Conservation (phyloP, 2,797 vertebrate species). For the Uromys caudimaculatus region DNA sequence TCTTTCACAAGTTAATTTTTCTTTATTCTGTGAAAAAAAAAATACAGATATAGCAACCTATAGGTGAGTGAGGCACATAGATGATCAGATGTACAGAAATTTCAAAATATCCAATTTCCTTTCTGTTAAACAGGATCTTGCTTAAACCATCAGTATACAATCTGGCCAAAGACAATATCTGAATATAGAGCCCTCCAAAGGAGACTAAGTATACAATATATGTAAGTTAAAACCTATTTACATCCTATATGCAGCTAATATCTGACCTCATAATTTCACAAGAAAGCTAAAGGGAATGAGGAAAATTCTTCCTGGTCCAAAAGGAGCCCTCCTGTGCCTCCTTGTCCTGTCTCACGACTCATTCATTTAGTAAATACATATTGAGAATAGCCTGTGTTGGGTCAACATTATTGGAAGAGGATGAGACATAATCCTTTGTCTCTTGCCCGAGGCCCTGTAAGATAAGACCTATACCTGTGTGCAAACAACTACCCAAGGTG, state of each 20-base stretch:
- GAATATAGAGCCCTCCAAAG: not conserved
- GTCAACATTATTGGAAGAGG: not conserved
- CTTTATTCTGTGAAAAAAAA: not conserved
- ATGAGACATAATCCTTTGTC: not conserved
- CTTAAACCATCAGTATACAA: not conserved
- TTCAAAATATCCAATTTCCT: not conserved
- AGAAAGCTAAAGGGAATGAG: not conserved
- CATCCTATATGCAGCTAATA: not conserved
- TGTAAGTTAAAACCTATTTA: not conserved
- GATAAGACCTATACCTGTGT: not conserved
- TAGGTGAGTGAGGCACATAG: not conserved
- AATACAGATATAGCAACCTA: not conserved
- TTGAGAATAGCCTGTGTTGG: not conserved
- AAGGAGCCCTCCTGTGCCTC: not conserved
- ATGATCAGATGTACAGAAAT: not conserved
- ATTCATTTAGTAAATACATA: not conserved
- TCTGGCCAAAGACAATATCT: not conserved
- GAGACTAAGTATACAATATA: not conserved
- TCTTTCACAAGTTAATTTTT: constrained; percentile 39
- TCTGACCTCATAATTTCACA: not conserved
- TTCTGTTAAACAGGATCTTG: not conserved
- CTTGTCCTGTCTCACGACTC: not conserved
- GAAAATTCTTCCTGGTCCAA: not conserved
- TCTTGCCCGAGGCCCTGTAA: not conserved
- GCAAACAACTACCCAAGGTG: not conserved